Base-by-base conservation (phyloP, 2,113 vertebrate genomes). In the Cephalopterus ornatus region DNA sequence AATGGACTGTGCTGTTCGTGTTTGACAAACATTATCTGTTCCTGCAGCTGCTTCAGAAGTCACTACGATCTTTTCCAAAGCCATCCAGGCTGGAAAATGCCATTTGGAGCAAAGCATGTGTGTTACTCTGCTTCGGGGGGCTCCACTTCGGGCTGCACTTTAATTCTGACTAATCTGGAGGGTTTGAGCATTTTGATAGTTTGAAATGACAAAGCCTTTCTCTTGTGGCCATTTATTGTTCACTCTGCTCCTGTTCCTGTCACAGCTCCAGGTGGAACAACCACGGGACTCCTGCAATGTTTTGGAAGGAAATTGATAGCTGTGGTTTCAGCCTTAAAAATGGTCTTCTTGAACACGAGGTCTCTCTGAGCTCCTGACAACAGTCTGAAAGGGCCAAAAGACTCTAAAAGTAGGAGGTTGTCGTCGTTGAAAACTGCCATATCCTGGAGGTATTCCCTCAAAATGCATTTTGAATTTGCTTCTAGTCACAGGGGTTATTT, bases 251-350 rank as follows among this genome's bases (percentile, higher is more conserved):
- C 71, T 71, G 81, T 2, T 78, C 35, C 73, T 24, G 35, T 66
- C 53, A 55, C 85, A 79, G 91, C 79, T 79, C 55, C 16, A 53
- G 79, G 55, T 93, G 65, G 23, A 75, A 91, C 65, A 71, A 46
- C 50, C 12, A 3, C 8, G 18, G 32, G 5, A 6, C 47, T 59
- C 61, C 59, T 9, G 65, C 3, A 15, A 41, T 24, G 79, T 41
- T 90, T 71, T 23, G n/a, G 68, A 56, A 83, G 63, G 59, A 73
- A 88, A 88, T 39, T 37, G 71, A 63, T 50, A 46, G 18, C 72
- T 90, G 80, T 62, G 68, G 41, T 66, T 83, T 62, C 79, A 41
- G 76, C 27, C 55, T 77, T 46, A 39, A 92, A 62, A 95, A 85
- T 7, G 5, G 19, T 41, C 35, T 30, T 41, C 50, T 39, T 46